These are phyloP conservation scores for Masnerella sp. DNA, from an alignment of 2,888 invertebrate species.

Conservation along the genomic window DNA sequence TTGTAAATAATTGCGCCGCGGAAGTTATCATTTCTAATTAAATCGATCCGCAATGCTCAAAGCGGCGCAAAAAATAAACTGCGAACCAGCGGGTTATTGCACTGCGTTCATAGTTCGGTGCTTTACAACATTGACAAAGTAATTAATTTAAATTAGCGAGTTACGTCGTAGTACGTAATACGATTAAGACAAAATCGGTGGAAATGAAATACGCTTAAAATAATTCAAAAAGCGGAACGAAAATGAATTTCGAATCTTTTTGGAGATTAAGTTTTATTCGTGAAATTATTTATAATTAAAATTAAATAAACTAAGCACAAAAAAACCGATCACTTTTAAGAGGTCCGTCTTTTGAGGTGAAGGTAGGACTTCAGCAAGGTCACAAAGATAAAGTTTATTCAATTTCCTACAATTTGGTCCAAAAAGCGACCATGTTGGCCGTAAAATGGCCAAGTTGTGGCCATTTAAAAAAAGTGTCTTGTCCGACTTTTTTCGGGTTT, in stretches of 20 bases:
- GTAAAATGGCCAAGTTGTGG: too few relatives aligned
- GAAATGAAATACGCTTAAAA: conserved; percentile 13
- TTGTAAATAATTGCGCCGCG: conserved; percentile 14
- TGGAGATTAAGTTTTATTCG: too few relatives aligned
- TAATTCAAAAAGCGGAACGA: neutral
- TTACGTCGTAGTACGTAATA: conserved; percentile 25
- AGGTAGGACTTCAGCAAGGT: too few relatives aligned
- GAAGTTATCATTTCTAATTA: neutral
- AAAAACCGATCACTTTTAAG: too few relatives aligned
- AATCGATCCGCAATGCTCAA: conserved; percentile 3
- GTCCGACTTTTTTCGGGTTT: too few relatives aligned
- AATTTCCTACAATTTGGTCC: too few relatives aligned
- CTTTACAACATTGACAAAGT: conserved; percentile 36
- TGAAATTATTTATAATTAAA: too few relatives aligned
- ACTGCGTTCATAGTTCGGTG: conserved; percentile 20
- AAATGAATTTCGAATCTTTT: neutral
- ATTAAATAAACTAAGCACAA: too few relatives aligned
- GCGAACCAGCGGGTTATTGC: conserved; percentile 26
- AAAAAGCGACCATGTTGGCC: too few relatives aligned
- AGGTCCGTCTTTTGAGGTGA: too few relatives aligned
- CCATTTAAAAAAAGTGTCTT: too few relatives aligned
- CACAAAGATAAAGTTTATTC: too few relatives aligned
- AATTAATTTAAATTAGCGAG: conserved; percentile 35
- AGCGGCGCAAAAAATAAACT: conserved; percentile 17
- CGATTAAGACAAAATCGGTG: conserved; percentile 32